Evolutionary conservation across 2,797 vertebrate species (phyloP), one percentile per base, ranked within the genome.

Genomic region (Crocidura indochinensis): DNA sequence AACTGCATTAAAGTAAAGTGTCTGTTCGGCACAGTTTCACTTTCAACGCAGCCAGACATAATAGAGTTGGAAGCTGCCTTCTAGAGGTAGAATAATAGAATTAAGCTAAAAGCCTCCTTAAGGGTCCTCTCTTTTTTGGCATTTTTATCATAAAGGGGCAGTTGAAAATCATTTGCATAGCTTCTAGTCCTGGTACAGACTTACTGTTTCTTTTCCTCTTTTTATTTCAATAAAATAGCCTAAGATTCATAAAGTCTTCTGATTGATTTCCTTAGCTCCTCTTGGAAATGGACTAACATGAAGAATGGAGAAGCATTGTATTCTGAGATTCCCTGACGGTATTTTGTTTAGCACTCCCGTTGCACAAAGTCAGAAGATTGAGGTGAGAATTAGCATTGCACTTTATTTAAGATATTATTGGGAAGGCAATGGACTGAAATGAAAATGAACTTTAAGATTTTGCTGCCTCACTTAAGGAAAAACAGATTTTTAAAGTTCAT

Each of bases 211-310:
- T 67, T 84, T 88, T 71, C 75, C 69, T 89, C 53, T 82, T 80
- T 65, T 88, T 88, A 84, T 75, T 92, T 94, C 86, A 60, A 84
- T 96, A 88, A 93, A 91, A 92, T 88, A 92, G 64, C 86, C 71
- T 90, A 29, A 75, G 80, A 74, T 80, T 82, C 90, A n/a, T 7
- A 64, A 69, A 53, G 1, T 20, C 8, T 4, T 22, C 64, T 87
- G 71, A 71, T 53, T 79, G 82, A 56, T 51, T 83, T 88, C 60
- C n/a, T 90, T 82, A 62, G 46, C n/a, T 91, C 68, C 56, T 88
- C 83, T 90, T 78, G 47, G 89, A 85, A 95, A 92, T 78, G 74
- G 85, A 85, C 47, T 95, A 68, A 67, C 81, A 76, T 84, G 31
- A 75, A 92, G 79, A 8, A 87, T 29, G 88, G 82, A 91, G 26